Evolutionary conservation across 2,888 invertebrate species (phyloP).

Genomic region (Drosophila buzzatii): DNA sequence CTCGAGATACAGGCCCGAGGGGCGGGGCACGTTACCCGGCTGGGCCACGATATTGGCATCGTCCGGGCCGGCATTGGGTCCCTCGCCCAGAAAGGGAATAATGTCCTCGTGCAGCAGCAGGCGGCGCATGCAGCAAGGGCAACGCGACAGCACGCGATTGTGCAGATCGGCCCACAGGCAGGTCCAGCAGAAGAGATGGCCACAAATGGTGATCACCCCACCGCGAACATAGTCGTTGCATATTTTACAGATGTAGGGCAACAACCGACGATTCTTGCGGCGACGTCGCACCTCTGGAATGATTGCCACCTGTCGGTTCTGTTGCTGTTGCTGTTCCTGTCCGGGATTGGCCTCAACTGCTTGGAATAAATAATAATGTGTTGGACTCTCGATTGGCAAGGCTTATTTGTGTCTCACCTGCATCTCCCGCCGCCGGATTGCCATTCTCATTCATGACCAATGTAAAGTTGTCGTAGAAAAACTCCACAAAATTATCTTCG

Average conservation of each 20-base stretch:
- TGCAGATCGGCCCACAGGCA: conserved; percentile 54
- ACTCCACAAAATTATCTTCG: background rate
- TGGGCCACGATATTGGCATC: conserved; percentile 22
- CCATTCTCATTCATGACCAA: background rate
- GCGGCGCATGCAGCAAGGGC: conserved; percentile 37
- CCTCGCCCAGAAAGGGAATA: conserved; percentile 46
- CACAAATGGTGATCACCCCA: conserved; percentile 64
- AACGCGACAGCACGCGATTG: background rate
- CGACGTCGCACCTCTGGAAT: background rate
- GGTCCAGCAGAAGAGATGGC: conserved; percentile 64
- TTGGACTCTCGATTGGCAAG: background rate
- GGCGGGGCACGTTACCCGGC: conserved; percentile 52
- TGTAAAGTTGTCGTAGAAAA: background rate
- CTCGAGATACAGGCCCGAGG: conserved; percentile 43
- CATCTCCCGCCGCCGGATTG: background rate
- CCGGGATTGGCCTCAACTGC: background rate
- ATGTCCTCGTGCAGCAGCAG: conserved; percentile 64
- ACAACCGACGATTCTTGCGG: background rate
- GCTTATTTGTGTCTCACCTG: background rate
- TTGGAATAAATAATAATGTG: background rate
- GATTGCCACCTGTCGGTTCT: no score
- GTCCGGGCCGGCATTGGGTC: conserved; percentile 25
- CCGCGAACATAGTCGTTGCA: conserved; percentile 29
- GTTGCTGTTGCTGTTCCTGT: background rate
- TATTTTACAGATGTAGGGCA: conserved; percentile 36